phyloP scores from a whole-genome alignment of 2,797 vertebrate genomes.

The Xenentodon cancila region DNA sequence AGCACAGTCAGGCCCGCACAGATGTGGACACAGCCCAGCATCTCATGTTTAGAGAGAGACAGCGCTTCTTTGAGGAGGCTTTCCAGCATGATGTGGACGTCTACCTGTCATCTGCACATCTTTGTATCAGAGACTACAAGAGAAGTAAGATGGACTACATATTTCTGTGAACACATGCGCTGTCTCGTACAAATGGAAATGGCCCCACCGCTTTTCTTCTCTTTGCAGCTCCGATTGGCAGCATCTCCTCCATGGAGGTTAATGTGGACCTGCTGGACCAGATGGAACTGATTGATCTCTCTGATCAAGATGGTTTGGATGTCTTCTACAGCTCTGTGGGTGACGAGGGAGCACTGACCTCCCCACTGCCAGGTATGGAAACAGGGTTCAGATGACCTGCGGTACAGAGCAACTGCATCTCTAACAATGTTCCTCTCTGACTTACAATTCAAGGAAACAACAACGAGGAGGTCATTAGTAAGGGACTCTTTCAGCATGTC shows the following conservation, averaged over 20 bases:
- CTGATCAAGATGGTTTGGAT: slow-evolving; percentile 92
- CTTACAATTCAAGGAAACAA: slow-evolving; percentile 51
- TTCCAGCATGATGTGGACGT: slow-evolving; percentile 95
- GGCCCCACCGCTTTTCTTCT: background rate
- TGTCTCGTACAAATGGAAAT: background rate
- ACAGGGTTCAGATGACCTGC: background rate
- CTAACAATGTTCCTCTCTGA: slow-evolving; percentile 9
- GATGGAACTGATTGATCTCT: slow-evolving; percentile 92
- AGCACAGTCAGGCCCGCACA: slow-evolving; percentile 79
- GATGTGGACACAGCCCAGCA: slow-evolving; percentile 86
- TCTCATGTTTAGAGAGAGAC: slow-evolving; percentile 89
- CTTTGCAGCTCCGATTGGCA: slow-evolving; percentile 78
- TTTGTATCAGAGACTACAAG: slow-evolving; percentile 89
- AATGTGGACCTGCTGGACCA: slow-evolving; percentile 96
- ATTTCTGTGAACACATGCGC: background rate
- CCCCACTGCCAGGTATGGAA: slow-evolving; percentile 83
- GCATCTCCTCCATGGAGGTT: slow-evolving; percentile 97
- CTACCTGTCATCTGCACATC: slow-evolving; percentile 90
- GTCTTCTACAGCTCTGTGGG: slow-evolving; percentile 90
- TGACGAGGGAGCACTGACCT: slow-evolving; percentile 77
- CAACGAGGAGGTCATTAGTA: slow-evolving; percentile 64
- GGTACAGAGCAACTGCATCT: rapidly evolving
- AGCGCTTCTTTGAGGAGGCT: slow-evolving; percentile 96
- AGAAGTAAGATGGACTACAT: slow-evolving; percentile 84
- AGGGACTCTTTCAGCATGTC: slow-evolving; percentile 82